Evolutionary conservation across 2,797 vertebrate genomes (phyloP), one percentile per base, ranked within the genome.

Genomic region (Pseudomugil tenellus): DNA sequence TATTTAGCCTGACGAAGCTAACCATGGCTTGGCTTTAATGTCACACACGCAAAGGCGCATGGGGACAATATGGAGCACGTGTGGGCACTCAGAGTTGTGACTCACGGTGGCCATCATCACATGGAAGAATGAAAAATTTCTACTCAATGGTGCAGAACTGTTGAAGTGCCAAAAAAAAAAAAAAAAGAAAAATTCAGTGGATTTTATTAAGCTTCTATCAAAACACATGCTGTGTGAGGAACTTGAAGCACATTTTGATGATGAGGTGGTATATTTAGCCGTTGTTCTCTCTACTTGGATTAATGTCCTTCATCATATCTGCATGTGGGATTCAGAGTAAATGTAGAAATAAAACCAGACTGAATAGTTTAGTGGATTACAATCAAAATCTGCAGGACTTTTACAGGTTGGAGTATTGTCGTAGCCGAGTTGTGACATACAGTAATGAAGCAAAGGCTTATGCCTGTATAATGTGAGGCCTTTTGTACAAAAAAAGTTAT

Each of bases 1-100:
- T 89, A 89, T 86, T 92, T 89, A 90, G 81, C 74, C 79, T 46
- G 69, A 79, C 74, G 82, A 73, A 72, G 78, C 84, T 88, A 87
- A 88, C 81, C 67, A 74, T 68, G 76, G 70, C 81, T 83, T 79
- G 80, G 81, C 82, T 86, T 89, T 89, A 89, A 84, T 90, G 85
- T 88, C 81, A 77, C 82, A 83, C 80, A 83, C 10, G 60, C 82
- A 81, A 69, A 80, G 79, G 76, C 76, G 72, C 48, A 63, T 58
- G 58, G 61, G 34, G 73, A 84, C 71, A 79, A 63, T 63, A n/a
- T 23, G 48, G 60, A 81, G 58, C 63, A 63, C 77, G 84, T 56
- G 63, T 64, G 75, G 70, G 35, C 67, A 35, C 63, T 77, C 67
- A 76, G 54, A 77, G 49, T 70, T 63, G 78, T 84, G 84, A 88